Base-by-base conservation (phyloP, 2,113 vertebrate species). In the Pungitius pungitius region DNA sequence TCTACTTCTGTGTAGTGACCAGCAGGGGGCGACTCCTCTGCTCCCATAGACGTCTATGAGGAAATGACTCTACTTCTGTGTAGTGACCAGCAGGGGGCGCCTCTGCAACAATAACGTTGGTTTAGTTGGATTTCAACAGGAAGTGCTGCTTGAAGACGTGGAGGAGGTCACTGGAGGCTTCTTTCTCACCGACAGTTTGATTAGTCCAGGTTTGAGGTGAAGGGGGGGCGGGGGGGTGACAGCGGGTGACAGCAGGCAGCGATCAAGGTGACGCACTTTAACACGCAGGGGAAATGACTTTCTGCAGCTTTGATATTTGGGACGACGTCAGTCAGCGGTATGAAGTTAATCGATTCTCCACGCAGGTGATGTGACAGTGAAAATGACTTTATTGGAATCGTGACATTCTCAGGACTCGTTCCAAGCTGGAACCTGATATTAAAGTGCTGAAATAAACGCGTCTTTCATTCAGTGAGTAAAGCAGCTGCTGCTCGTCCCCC, bases 151-250 rank as follows among this genome's bases (percentile, higher is more conserved):
- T 6, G 33, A 3, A 30, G 30, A 30, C 30, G 33, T 35, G 6
- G 7, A 35, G 5, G 1, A 6, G 33, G 33, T 35, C 33, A 35
- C 33, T 35, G 4, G 0, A 6, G 2, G 8, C 1, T 20, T 42
- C 30, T 51, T 24, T 45, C 0, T 69, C 78, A 43, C 59, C 35
- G 78, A 85, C 83, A 82, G 51, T 54, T 80, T 87, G 69, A 89
- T 87, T 73, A 30, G 80, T 42, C 69, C n/a, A 10, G 17, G 52
- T n/a, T 22, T 59, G 65, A 58, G 70, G 13, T 39, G 27, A 35
- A 8, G 51, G 27, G 55, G 58, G 52, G 40, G 3, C 17, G 64
- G 14, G 49, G 4, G 40, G 7, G 12, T 70, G 68, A 61, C 47
- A 2, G 62, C 52, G 30, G 37, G 15, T 56, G 70, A 58, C 60